Evolutionary conservation across 2,888 invertebrate species (phyloP).

Genomic region (Drosophila anomalipes): DNA sequence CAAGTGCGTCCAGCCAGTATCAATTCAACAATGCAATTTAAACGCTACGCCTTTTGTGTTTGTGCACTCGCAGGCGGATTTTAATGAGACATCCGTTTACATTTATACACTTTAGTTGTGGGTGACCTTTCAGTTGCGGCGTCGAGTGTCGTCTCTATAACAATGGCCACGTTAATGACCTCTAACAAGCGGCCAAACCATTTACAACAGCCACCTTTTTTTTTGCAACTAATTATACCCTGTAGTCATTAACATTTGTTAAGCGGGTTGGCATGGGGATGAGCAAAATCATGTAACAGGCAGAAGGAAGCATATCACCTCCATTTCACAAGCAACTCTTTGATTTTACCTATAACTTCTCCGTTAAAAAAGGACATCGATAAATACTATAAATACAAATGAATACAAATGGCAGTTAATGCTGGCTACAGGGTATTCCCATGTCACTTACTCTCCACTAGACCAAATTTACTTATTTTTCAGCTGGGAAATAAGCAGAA

Average conservation of each 20-base stretch:
- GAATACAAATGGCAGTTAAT: background rate
- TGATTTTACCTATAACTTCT: background rate
- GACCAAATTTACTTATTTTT: slow-evolving; percentile 11
- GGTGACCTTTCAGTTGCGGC: slow-evolving; percentile 66
- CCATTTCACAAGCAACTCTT: background rate
- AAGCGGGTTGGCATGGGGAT: background rate
- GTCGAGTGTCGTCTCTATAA: slow-evolving; percentile 42
- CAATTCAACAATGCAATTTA: slow-evolving; percentile 55
- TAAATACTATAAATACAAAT: no score
- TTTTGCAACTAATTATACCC: slow-evolving; percentile 18
- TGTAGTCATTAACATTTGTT: background rate
- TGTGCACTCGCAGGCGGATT: slow-evolving; percentile 64
- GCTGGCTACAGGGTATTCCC: background rate
- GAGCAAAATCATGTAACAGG: background rate
- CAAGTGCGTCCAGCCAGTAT: slow-evolving; percentile 47
- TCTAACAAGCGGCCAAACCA: slow-evolving; percentile 78
- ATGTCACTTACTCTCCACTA: background rate
- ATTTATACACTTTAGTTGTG: slow-evolving; percentile 36
- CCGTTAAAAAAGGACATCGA: background rate
- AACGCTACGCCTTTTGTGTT: slow-evolving; percentile 58
- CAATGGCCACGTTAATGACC: slow-evolving; percentile 82
- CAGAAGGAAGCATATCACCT: background rate
- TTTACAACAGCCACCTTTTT: slow-evolving; percentile 41
- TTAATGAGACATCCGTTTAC: slow-evolving; percentile 67
- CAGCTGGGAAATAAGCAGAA: slow-evolving; percentile 5